Base-by-base conservation (phyloP, 2,888 invertebrate species). In the Steinernema carpocapsae region DNA sequence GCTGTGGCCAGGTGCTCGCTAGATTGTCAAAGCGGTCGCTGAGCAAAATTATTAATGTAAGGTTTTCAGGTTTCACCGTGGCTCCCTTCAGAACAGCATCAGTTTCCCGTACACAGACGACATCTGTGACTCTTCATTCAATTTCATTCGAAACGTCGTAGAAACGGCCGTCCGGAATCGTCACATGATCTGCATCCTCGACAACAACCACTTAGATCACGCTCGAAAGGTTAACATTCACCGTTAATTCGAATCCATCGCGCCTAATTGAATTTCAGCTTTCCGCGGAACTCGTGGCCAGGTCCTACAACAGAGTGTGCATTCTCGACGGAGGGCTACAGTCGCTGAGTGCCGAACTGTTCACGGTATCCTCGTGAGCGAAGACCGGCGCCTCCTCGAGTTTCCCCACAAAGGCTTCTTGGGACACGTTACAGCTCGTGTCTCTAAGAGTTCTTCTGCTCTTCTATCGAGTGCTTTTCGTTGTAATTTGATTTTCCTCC, bases 301-400 rank as follows among this genome's bases (percentile, higher is more conserved):
- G 59, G 12, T 70, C 74, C 19, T 72, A 76, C 19, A 72, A 76
- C 46, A 76, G 77, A 2, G 76, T 81, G 12, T 79, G 80, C 64
- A 74, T 79, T 2, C 78, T 81, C 12, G 78, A 79, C 46, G 80
- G 78, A 7, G 81, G 81, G n/a, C 79, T 77, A 24, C 80, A 81
- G 42, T 24, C 70, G n/a, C 51, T 79, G 32, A 64, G 64, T 64
- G 64, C 64, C 10, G 64, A 64, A 29, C 64, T 64, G 64, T 64
- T 64, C 29, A 64, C 64, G 2, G 64, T 64, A 1, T 64, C 64
- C 10, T 64, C 56, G 22, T 56, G 56, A 56, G 12, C n/a, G n/a
- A n/a, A n/a, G n/a, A n/a, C n/a, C n/a, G n/a, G n/a, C n/a, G n/a
- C n/a, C n/a, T n/a, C n/a, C n/a, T n/a, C n/a, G 37, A 37, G 37